A percentile compares a stretch with the other conserved stretches of the same genome.
phyloP scores from a whole-genome alignment of 2,113 vertebrate genomes.

The Phrynosoma platyrhinos region DNA sequence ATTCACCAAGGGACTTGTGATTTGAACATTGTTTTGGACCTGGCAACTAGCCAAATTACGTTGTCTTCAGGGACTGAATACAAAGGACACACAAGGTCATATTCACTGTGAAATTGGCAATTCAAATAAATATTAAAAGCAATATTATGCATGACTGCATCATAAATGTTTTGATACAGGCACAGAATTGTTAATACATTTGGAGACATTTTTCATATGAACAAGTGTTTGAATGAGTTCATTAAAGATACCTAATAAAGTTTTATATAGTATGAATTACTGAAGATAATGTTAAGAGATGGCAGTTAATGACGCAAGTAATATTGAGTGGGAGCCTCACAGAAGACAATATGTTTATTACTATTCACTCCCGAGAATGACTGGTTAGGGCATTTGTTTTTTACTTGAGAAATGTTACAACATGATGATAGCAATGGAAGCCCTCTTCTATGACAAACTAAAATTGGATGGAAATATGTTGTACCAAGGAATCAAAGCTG shows the following conservation, averaged over 20 bases:
- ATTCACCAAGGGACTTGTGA: conserved; percentile 74
- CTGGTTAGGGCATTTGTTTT: conserved; percentile 9
- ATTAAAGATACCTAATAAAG: conserved; percentile 62
- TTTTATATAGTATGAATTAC: conserved; percentile 46
- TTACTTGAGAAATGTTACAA: conserved; percentile 27
- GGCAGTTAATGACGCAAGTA: conserved; percentile 48
- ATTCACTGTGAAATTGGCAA: conserved; percentile 55
- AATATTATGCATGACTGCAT: conserved; percentile 49
- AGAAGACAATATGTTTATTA: conserved; percentile 58
- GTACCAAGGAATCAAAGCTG: conserved; percentile 41
- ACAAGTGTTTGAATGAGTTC: conserved; percentile 63
- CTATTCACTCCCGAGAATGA: conserved; percentile 40
- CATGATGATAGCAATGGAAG: neutral
- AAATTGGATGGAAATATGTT: conserved; percentile 28
- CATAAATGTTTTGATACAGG: conserved; percentile 52
- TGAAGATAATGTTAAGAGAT: conserved; percentile 62
- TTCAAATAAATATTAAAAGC: conserved; percentile 62
- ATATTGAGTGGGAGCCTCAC: conserved; percentile 48
- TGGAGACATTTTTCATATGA: conserved; percentile 53
- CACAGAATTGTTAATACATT: conserved; percentile 62
- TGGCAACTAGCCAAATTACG: conserved; percentile 72
- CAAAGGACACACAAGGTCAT: conserved; percentile 67
- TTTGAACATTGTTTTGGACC: conserved; percentile 68
- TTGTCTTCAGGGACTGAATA: conserved; percentile 61
- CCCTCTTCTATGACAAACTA: conserved; percentile 17